Conservation (phyloP, 2,113 vertebrate species). For the Charina bottae region DNA sequence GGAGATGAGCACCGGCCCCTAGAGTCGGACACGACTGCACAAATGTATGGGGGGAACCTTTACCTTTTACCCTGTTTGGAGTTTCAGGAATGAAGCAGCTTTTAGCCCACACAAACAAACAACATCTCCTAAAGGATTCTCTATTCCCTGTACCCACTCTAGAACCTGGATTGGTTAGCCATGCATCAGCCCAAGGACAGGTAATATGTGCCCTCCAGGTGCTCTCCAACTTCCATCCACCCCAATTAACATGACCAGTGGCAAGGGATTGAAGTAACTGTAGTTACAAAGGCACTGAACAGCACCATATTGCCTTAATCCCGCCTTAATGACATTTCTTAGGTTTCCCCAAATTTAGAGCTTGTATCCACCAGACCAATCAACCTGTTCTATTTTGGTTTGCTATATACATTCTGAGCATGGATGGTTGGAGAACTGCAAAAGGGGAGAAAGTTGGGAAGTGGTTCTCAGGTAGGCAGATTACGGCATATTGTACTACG, state of each 20-base stretch:
- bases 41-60: too few species aligned
- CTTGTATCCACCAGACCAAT: not conserved
- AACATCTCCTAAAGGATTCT: not conserved
- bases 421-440: not conserved
- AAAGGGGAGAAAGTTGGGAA: not conserved
- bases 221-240: not conserved
- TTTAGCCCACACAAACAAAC: not conserved
- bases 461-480: not conserved
- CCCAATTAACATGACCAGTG: not conserved
- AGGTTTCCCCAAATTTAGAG: not conserved
- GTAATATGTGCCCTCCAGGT: not conserved
- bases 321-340: not conserved
- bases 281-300: not conserved
- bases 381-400: not conserved
- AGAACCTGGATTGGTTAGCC: not conserved
- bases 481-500: slow-evolving; percentile 20
- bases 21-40: too few species aligned
- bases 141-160: not conserved
- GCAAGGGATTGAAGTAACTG: not conserved
- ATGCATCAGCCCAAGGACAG: not conserved
- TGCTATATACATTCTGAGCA: not conserved
- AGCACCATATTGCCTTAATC: not conserved
- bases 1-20: too few species aligned
- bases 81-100: not conserved
- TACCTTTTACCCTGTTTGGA: not conserved